A percentile compares a stretch with the other conserved stretches of the same genome.
Conservation (phyloP, 2,113 vertebrate species). For the Cyprinodon variegatus region DNA sequence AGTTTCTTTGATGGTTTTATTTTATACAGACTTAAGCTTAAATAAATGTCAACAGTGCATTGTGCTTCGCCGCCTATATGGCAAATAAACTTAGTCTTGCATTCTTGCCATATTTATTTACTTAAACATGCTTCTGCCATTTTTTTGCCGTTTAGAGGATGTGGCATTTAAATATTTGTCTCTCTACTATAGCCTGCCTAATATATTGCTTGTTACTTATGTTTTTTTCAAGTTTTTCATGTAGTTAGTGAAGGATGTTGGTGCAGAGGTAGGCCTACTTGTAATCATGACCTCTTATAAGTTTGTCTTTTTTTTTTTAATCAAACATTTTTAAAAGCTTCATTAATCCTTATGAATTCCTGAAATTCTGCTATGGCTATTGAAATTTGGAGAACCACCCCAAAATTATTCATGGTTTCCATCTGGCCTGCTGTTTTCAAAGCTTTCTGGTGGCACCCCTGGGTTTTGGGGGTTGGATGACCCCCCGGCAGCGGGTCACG, state of each 20-base stretch:
- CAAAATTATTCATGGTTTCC: neutral
- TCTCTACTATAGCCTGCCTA: neutral
- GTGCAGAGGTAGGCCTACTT: neutral
- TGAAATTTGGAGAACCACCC: neutral
- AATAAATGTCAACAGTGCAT: neutral
- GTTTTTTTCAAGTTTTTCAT: too few species aligned
- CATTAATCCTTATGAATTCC: neutral
- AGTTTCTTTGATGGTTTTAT: neutral
- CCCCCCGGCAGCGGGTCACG: neutral
- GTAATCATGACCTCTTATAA: neutral
- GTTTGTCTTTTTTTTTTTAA: neutral
- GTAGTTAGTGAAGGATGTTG: too few species aligned
- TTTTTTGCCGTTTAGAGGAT: too few species aligned
- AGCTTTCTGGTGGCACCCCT: neutral
- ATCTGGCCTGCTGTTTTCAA: neutral
- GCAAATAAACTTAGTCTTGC: too few species aligned
- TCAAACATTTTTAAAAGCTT: neutral
- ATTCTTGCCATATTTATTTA: too few species aligned
- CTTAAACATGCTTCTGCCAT: too few species aligned
- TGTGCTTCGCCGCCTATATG: too few species aligned
- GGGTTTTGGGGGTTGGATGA: neutral
- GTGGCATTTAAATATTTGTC: neutral
- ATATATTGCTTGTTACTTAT: too few species aligned
- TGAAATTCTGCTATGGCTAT: neutral
- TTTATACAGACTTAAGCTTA: neutral